These are phyloP conservation scores for Polydrusus tereticollis DNA, from an alignment of 2,888 invertebrate genomes.

Conservation along the genomic window DNA sequence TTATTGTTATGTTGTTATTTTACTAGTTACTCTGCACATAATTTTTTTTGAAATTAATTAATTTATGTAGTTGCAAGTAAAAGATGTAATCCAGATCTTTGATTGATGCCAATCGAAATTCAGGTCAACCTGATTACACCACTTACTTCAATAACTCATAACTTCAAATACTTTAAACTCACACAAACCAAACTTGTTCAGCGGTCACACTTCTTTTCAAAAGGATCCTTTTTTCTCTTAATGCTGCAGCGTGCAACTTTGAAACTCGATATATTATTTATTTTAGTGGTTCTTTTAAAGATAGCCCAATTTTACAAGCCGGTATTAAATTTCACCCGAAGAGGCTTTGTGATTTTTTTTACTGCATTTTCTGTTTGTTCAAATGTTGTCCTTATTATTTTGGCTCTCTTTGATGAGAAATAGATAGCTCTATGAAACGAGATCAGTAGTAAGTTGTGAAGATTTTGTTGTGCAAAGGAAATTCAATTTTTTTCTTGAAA, in stretches of 20 bases:
- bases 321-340: constrained; percentile 28
- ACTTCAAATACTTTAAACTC: constrained; percentile 29
- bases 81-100: neutral
- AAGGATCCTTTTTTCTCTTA: constrained; percentile 19
- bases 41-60: too few species aligned
- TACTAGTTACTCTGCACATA: too few species aligned
- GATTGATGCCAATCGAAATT: neutral
- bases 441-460: neutral
- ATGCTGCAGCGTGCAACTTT: constrained; percentile 26
- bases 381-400: constrained; percentile 36
- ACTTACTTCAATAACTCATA: constrained; percentile 15
- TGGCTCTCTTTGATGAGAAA: constrained; percentile 20
- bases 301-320: constrained; percentile 40
- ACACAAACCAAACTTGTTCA: constrained; percentile 5
- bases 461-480: neutral
- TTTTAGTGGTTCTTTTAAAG: constrained; percentile 30
- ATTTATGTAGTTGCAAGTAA: too few species aligned
- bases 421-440: neutral
- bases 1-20: too few species aligned
- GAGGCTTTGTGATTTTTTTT: constrained; percentile 32
- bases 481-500: too few species aligned
- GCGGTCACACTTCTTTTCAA: constrained; percentile 7
- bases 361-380: constrained; percentile 21
- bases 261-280: constrained; percentile 34
- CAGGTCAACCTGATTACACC: constrained; percentile 15